Percentiles rank a stretch among this genome's conserved stretches.
Evolutionary conservation across 1,140 invertebrate species (phyloP).

Genomic region (Caenorhabditis remanei): DNA sequence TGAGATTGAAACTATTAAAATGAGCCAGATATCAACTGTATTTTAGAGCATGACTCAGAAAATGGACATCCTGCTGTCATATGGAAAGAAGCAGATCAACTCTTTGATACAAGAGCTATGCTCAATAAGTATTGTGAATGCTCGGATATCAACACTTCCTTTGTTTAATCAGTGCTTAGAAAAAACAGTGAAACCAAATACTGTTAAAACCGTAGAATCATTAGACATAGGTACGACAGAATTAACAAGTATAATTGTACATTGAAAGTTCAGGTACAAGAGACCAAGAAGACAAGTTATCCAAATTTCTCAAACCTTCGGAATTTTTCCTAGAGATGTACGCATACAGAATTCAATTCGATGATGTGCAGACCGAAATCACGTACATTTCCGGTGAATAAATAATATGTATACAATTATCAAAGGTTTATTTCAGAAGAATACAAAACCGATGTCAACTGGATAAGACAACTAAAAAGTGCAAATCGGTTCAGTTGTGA

Average conservation of each 20-base stretch:
- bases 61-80: constrained; percentile 13
- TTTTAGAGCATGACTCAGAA: constrained; percentile 25
- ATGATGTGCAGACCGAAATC: not conserved
- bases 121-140: constrained; percentile 13
- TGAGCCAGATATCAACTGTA: too few relatives aligned
- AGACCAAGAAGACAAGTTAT: not conserved
- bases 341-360: constrained; percentile 28
- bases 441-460: constrained; percentile 4
- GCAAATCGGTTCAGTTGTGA: constrained; percentile 28
- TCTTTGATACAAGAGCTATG: constrained; percentile 30
- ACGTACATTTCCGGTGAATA: not conserved
- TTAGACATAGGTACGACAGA: not conserved
- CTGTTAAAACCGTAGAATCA: not conserved
- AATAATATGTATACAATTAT: not conserved
- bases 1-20: not conserved
- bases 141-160: constrained; percentile 4
- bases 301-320: not conserved
- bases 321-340: constrained; percentile 47
- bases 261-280: not conserved
- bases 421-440: not conserved
- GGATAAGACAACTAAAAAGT: constrained; percentile 11
- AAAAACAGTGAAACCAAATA: not conserved
- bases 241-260: not conserved
- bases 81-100: constrained; percentile 32
- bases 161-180: constrained; percentile 40